These are phyloP conservation scores for Timema cristinae DNA, from an alignment of 2,888 invertebrate species.

Conservation along the genomic window DNA sequence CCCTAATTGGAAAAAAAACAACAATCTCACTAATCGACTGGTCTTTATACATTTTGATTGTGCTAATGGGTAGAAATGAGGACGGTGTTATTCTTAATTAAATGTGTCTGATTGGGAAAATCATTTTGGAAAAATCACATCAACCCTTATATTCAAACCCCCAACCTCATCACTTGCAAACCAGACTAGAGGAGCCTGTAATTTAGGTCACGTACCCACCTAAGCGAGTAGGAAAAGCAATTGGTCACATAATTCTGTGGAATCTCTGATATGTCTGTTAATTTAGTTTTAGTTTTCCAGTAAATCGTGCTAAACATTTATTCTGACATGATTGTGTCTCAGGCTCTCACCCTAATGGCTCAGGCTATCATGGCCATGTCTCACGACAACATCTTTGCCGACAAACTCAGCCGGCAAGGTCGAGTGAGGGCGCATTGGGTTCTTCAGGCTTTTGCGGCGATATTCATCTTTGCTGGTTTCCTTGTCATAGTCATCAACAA, in stretches of 20 bases:
- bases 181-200: too few species aligned
- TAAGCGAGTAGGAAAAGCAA: too few species aligned
- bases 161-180: too few species aligned
- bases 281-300: not conserved
- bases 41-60: too few species aligned
- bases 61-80: too few species aligned
- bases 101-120: too few species aligned
- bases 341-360: constrained; percentile 27
- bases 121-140: too few species aligned
- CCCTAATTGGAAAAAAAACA: too few species aligned
- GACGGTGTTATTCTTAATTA: too few species aligned
- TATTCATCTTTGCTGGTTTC: constrained; percentile 27
- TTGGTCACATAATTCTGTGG: not conserved
- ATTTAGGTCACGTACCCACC: too few species aligned
- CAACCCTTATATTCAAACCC: too few species aligned
- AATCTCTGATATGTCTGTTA: not conserved
- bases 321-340: constrained; percentile 8
- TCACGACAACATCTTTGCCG: constrained; percentile 22
- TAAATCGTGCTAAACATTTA: not conserved
- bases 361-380: constrained; percentile 29
- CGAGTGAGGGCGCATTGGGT: constrained; percentile 27
- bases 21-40: too few species aligned
- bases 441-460: constrained; percentile 25
- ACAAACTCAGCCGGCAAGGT: constrained; percentile 22
- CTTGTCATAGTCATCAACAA: constrained; percentile 28